Evolutionary conservation across 2,113 vertebrate species (phyloP).

Genomic region (Aramus guarauna): DNA sequence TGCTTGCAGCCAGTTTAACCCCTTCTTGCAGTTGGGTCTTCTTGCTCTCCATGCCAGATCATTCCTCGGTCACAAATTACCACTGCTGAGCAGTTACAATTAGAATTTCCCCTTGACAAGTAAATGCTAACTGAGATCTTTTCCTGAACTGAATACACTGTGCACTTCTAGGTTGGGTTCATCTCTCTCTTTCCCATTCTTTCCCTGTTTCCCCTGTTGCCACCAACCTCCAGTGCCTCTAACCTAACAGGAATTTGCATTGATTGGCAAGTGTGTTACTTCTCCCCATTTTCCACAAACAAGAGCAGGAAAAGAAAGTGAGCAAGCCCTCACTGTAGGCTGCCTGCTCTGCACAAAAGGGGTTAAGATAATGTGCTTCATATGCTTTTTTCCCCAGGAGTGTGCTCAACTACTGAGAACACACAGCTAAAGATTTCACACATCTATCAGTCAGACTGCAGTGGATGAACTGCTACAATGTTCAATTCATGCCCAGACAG

Average conservation of each 20-base stretch:
- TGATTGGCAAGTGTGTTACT: neutral
- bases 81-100: neutral
- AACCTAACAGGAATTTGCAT: neutral
- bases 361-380: neutral
- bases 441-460: neutral
- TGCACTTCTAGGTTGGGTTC: neutral
- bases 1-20: neutral
- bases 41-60: neutral
- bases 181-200: neutral
- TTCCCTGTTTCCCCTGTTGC: neutral
- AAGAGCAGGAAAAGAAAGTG: neutral
- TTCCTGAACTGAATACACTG: neutral
- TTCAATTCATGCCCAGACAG: conserved; percentile 2
- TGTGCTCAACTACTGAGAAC: conserved; percentile 36
- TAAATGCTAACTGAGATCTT: neutral
- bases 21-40: neutral
- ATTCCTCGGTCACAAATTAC: neutral
- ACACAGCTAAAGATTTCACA: conserved; percentile 23
- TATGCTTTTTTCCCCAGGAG: neutral
- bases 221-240: neutral
- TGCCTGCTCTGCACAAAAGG: neutral
- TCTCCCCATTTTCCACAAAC: neutral
- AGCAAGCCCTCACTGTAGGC: neutral
- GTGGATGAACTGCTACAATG: neutral
- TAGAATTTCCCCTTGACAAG: neutral